Percentiles rank a stretch among this genome's conserved stretches.
Conservation (phyloP, 2,113 vertebrate genomes). For the Erinaceus europaeus region DNA sequence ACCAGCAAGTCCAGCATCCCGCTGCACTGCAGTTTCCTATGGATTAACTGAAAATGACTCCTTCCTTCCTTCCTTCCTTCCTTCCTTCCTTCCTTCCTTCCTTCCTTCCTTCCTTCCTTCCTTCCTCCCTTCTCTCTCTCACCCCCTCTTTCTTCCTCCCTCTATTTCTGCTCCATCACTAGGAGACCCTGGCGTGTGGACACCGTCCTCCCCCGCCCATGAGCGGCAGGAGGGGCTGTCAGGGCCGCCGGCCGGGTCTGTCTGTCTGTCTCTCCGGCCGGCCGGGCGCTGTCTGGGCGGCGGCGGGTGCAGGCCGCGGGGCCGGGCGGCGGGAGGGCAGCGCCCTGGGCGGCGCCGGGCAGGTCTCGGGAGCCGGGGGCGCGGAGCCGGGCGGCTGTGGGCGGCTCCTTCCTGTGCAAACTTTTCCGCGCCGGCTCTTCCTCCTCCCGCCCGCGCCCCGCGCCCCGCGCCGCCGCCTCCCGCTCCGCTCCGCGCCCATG, state of each 20-base stretch:
- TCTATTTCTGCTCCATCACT: background rate
- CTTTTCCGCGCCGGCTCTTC: constrained; percentile 76
- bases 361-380: constrained; percentile 60
- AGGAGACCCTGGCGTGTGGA: background rate
- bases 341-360: constrained; percentile 28
- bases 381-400: constrained; percentile 63
- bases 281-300: constrained; percentile 12
- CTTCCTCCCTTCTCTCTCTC: too few species aligned
- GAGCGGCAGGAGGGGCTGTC: too few species aligned
- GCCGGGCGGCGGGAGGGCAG: constrained; percentile 17
- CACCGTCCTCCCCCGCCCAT: too few species aligned
- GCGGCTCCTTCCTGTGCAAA: constrained; percentile 84
- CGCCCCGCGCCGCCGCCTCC: constrained; percentile 53
- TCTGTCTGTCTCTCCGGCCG: too few species aligned
- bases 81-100: too few species aligned
- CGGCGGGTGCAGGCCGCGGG: constrained; percentile 22
- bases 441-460: constrained; percentile 41
- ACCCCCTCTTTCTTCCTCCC: too few species aligned
- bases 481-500: constrained; percentile 45
- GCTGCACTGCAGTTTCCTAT: background rate
- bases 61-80: too few species aligned
- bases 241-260: too few species aligned
- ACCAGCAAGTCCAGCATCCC: background rate
- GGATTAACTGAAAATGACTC: background rate
- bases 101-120: too few species aligned